Evolutionary conservation across 2,113 vertebrate genomes (phyloP).

Genomic region (Sisor rabdophorus): DNA sequence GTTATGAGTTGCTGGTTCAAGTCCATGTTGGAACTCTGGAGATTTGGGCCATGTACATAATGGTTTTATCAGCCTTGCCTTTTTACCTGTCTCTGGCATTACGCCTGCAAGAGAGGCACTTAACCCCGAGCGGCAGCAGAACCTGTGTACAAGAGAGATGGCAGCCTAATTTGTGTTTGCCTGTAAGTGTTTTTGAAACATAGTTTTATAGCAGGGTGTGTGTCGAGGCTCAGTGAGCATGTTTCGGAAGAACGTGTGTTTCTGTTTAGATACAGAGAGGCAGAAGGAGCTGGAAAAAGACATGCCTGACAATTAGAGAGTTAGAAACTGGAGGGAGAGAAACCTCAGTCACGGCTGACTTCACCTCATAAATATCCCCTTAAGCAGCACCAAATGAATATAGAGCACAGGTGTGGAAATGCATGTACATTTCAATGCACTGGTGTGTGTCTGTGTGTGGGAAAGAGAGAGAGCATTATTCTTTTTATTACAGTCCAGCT

Average conservation of each 20-base stretch:
- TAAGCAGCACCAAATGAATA: conserved; percentile 48
- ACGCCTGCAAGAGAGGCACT: conserved; percentile 14
- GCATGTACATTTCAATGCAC: conserved; percentile 7
- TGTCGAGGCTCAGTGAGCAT: conserved; percentile 18
- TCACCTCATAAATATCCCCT: conserved; percentile 50
- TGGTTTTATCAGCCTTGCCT: conserved; percentile 19
- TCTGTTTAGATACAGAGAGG: conserved; percentile 24
- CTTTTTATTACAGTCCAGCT: background rate
- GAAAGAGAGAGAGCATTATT: background rate
- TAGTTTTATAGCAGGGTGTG: conserved; percentile 24
- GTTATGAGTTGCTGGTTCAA: background rate
- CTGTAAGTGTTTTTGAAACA: conserved; percentile 23
- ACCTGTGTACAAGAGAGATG: background rate
- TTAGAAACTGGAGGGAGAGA: conserved; percentile 42
- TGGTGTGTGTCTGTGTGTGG: background rate
- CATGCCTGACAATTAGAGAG: conserved; percentile 47
- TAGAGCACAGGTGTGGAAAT: conserved; percentile 43
- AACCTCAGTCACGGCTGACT: conserved; percentile 52
- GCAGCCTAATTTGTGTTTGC: conserved; percentile 13
- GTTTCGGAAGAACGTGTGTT: conserved; percentile 26
- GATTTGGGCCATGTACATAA: conserved; percentile 18
- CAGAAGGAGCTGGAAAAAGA: conserved; percentile 37
- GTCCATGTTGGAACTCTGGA: background rate
- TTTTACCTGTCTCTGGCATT: conserved; percentile 13
- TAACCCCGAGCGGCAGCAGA: conserved; percentile 6